A percentile compares a stretch with the other conserved stretches of the same genome.
Conservation (phyloP, 2,113 vertebrate species). For the Physeter macrocephalus region DNA sequence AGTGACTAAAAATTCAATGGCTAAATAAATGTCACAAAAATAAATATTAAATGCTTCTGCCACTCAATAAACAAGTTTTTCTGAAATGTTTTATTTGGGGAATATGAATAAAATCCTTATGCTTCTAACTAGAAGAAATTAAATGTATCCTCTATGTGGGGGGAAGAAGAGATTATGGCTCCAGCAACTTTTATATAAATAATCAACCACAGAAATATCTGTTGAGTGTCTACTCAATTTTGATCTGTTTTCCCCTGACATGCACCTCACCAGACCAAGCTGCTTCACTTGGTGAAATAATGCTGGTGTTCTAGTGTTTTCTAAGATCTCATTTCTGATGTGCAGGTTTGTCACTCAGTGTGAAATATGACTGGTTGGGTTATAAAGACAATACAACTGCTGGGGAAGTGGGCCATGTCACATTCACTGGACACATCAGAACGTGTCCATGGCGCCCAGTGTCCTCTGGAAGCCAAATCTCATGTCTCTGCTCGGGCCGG, state of each 20-base stretch:
- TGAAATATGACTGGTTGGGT: not conserved
- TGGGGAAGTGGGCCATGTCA: not conserved
- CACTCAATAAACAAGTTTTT: not conserved
- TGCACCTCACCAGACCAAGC: not conserved
- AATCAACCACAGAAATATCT: not conserved
- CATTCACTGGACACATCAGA: not conserved
- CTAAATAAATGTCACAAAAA: constrained; percentile 32
- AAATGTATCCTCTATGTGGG: not conserved
- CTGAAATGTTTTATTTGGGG: not conserved
- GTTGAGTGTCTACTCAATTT: not conserved
- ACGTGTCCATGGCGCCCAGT: not conserved
- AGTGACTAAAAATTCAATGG: not conserved
- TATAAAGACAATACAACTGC: not conserved
- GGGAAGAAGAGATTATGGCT: not conserved
- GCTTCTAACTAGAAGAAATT: not conserved
- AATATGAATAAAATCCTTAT: not conserved
- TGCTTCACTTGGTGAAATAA: not conserved
- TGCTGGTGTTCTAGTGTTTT: not conserved
- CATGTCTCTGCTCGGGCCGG: not conserved
- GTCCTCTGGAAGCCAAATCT: not conserved
- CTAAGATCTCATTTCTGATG: not conserved
- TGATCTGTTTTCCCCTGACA: not conserved
- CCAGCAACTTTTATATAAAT: not conserved
- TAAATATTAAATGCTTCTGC: not conserved
- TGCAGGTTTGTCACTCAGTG: not conserved